A percentile compares a stretch with the other conserved stretches of the same genome.
Evolutionary conservation across 2,888 invertebrate genomes (phyloP).

Genomic region (Aromia moschata): DNA sequence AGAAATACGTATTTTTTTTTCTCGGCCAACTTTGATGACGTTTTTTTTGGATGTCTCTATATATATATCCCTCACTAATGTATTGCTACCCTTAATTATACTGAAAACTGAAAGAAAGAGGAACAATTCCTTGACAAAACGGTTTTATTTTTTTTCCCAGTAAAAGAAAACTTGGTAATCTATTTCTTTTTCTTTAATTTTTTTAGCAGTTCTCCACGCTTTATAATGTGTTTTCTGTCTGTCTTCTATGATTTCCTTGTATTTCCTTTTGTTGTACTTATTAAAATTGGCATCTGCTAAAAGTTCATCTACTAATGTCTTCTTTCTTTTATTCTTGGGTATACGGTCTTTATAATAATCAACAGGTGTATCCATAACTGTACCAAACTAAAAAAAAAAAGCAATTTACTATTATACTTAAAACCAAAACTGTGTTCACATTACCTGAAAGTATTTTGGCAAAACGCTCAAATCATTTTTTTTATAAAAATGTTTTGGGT

Average conservation of each 20-base stretch:
- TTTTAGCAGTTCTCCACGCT: conserved; percentile 71
- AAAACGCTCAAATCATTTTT: conserved; percentile 85
- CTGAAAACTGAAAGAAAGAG: too few species aligned
- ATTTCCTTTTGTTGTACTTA: conserved; percentile 82
- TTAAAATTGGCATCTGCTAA: conserved; percentile 88
- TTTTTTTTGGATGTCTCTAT: too few species aligned
- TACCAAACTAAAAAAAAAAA: conserved; percentile 78
- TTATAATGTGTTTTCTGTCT: conserved; percentile 75
- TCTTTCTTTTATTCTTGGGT: conserved; percentile 86
- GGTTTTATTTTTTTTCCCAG: too few species aligned
- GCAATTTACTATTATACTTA: too few species aligned
- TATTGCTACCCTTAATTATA: too few species aligned
- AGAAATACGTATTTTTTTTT: too few species aligned
- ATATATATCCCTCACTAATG: too few species aligned
- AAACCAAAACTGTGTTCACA: conserved; percentile 6
- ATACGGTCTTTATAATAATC: conserved; percentile 88
- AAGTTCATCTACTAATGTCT: conserved; percentile 92
- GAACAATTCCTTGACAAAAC: too few species aligned
- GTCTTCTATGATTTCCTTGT: conserved; percentile 78
- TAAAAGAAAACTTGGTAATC: conserved; percentile 23
- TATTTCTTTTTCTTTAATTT: conserved; percentile 76
- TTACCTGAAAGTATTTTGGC: conserved; percentile 90
- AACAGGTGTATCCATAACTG: conserved; percentile 82
- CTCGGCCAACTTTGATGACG: too few species aligned
- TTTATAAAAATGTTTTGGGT: conserved; percentile 96